Percentiles rank a stretch among this genome's conserved stretches.
Evolutionary conservation across 1,140 invertebrate genomes (phyloP).

Genomic region (Lamellibrachia luymesi): DNA sequence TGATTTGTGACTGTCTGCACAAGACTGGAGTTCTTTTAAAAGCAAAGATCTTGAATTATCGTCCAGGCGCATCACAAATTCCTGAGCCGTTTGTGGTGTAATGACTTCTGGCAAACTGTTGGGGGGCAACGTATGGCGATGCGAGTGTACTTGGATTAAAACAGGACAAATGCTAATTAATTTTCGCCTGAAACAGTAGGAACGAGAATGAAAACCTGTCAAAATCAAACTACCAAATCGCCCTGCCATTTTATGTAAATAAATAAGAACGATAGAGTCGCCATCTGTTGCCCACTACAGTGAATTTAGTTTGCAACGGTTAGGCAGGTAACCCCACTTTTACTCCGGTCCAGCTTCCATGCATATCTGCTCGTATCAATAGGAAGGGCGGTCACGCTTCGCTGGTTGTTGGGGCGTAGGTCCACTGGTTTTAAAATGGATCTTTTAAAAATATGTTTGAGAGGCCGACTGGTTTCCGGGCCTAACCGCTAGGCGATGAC

Average conservation of each 20-base stretch:
- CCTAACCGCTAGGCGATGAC: no score
- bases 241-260: background rate
- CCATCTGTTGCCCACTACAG: background rate
- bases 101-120: background rate
- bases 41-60: slow-evolving; percentile 1
- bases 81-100: background rate
- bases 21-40: background rate
- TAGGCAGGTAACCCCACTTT: background rate
- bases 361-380: background rate
- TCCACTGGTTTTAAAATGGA: no score
- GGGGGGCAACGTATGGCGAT: background rate
- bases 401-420: background rate
- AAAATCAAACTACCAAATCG: background rate
- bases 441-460: background rate
- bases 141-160: background rate
- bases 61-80: background rate
- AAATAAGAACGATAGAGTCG: background rate
- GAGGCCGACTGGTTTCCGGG: background rate
- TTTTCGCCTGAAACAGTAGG: background rate
- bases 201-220: background rate
- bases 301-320: background rate
- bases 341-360: background rate
- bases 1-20: background rate
- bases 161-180: background rate
- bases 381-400: background rate